These are phyloP conservation scores for Choristoneura fumiferana DNA, from an alignment of 1,140 invertebrate species.

Conservation along the genomic window DNA sequence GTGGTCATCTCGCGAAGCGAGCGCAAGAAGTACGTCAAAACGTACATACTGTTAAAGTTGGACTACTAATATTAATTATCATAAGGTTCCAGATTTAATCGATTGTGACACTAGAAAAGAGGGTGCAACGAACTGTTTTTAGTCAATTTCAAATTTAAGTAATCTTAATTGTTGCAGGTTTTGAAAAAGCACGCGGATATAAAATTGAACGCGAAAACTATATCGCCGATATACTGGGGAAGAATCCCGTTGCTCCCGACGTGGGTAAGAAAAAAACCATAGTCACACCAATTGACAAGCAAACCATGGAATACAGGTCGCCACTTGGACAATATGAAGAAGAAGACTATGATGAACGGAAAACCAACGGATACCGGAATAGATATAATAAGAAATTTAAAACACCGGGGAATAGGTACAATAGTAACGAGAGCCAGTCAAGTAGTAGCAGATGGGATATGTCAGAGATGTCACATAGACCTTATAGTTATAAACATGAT, in stretches of 20 bases:
- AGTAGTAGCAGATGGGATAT: slow-evolving; percentile 5
- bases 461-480: background rate
- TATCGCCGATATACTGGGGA: slow-evolving; percentile 52
- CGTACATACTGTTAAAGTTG: too few relatives aligned
- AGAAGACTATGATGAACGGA: slow-evolving; percentile 14
- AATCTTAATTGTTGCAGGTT: slow-evolving; percentile 70
- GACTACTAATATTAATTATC: too few relatives aligned
- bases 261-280: slow-evolving; percentile 32
- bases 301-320: slow-evolving; percentile 24
- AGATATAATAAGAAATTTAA: background rate
- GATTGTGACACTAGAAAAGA: too few relatives aligned
- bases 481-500: background rate
- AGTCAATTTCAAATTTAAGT: too few relatives aligned
- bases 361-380: slow-evolving; percentile 15
- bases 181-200: slow-evolving; percentile 80
- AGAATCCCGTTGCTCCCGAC: slow-evolving; percentile 36
- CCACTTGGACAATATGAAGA: slow-evolving; percentile 29
- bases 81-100: too few relatives aligned
- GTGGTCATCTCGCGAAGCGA: too few relatives aligned
- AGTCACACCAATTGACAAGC: slow-evolving; percentile 34
- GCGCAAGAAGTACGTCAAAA: too few relatives aligned
- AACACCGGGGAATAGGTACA: background rate
- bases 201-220: slow-evolving; percentile 79
- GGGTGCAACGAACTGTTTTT: too few relatives aligned
- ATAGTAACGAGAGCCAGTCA: background rate